Evolutionary conservation across 1,140 invertebrate genomes (phyloP), one percentile per base, ranked within the genome.

Genomic region (Apis cerana): DNA sequence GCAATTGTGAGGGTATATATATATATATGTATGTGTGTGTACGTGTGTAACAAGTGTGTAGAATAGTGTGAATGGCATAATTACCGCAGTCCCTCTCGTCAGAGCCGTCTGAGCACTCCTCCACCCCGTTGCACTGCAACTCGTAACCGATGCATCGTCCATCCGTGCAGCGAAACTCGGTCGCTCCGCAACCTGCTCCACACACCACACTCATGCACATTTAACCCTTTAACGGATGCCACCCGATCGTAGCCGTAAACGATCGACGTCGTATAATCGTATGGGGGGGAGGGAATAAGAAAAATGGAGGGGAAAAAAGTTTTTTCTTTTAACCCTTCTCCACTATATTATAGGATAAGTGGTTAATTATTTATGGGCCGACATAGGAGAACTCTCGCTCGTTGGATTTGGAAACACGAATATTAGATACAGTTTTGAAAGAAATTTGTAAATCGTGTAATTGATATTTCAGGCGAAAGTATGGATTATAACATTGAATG

Each of bases 41-140:
- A 33, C n/a, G n/a, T 33, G 33, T 3, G 54, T 23, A 17, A 56
- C 13, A 2, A 54, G 33, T 1, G 15, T 64, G 50, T 78, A 58
- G 13, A 43, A 59, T 86, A 59, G 75, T 70, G 76, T 83, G 82
- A 81, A 84, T 84, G 71, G 70, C 70, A 93, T 94, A 96, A 96
- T 96, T 97, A 97, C 96, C 96, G 95, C 96, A 97, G 92, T 96
- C 95, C 91, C 93, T 94, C 94, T 97, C 96, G 91, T 97, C 97
- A 86, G 95, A 95, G 92, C 95, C 95, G 94, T 97, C 96, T 82
- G 92, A 92, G 94, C 97, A 97, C 94, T 97, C 96, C 89, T 95
- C 95, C 82, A 94, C 92, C 75, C 95, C 95, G 94, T 97, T 96
- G 94, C 97, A 97, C 92, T 95, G 94, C 90, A 95, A 93, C 88